These are phyloP conservation scores for Urocyon cinereoargenteus DNA, from an alignment of 2,797 vertebrate species.

Conservation along the genomic window DNA sequence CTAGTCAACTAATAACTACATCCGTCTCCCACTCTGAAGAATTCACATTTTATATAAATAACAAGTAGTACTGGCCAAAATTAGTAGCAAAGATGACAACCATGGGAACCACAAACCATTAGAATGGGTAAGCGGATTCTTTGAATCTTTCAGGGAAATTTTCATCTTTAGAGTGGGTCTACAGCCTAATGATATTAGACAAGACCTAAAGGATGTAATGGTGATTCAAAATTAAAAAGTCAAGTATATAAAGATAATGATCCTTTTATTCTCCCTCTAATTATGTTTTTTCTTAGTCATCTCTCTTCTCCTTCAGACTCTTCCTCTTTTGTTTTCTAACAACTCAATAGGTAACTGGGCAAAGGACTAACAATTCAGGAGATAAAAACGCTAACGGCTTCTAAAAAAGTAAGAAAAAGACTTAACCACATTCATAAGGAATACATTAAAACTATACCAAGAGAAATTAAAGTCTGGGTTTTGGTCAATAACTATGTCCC, in stretches of 20 bases:
- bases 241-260: conserved; percentile 1
- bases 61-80: conserved; percentile 40
- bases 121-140: background rate
- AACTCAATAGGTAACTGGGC: background rate
- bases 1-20: conserved; percentile 8
- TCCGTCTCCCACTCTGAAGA: conserved; percentile 25
- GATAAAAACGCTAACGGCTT: conserved; percentile 21
- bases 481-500: background rate
- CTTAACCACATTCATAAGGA: conserved; percentile 9
- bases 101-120: background rate
- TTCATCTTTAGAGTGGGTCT: conserved; percentile 6
- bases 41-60: conserved; percentile 16
- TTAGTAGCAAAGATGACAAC: background rate
- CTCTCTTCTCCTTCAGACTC: background rate
- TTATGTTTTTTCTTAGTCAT: conserved; percentile 11
- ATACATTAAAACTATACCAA: conserved; percentile 12
- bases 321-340: background rate
- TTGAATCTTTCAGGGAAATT: conserved; percentile 1
- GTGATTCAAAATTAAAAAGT: background rate
- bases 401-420: conserved; percentile 34
- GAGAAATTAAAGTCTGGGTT: conserved; percentile 5
- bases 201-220: background rate
- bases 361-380: conserved; percentile 19
- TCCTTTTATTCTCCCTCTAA: conserved; percentile 25
- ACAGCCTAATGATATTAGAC: background rate